phyloP scores from a whole-genome alignment of 2,113 vertebrate genomes.

The Geococcyx californianus region DNA sequence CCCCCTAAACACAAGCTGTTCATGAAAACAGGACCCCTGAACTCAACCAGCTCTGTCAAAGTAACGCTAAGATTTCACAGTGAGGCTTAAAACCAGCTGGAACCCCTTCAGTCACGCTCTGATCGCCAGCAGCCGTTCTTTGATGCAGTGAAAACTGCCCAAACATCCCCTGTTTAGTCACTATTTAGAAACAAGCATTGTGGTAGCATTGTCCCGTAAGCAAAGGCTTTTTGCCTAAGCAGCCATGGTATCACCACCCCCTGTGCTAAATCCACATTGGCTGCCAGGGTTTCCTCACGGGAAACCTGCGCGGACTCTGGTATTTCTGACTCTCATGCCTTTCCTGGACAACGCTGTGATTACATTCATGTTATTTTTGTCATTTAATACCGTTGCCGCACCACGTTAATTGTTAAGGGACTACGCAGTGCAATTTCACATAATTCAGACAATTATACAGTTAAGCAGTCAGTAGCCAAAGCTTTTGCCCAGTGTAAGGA shows the following conservation, averaged over 20 bases:
- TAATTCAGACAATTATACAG: slow-evolving; percentile 19
- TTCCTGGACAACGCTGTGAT: background rate
- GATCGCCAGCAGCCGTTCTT: background rate
- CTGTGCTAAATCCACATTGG: background rate
- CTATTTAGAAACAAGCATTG: background rate
- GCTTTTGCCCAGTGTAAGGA: background rate
- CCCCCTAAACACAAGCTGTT: background rate
- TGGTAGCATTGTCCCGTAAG: background rate
- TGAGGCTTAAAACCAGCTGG: background rate
- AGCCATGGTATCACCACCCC: background rate
- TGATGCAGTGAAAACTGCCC: background rate
- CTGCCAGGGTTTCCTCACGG: background rate
- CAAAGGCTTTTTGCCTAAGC: background rate
- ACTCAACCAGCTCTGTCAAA: background rate
- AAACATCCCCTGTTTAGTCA: background rate
- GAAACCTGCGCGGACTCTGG: background rate
- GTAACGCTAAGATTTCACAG: background rate
- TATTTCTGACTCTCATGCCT: background rate
- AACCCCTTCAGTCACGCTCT: background rate
- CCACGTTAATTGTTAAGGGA: slow-evolving; percentile 39
- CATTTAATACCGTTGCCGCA: slow-evolving; percentile 23
- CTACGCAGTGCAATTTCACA: background rate
- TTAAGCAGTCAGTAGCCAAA: slow-evolving; percentile 12
- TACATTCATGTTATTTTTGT: background rate
- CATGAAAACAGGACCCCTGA: background rate